Evolutionary conservation across 2,888 invertebrate genomes (phyloP), one percentile per base, ranked within the genome.

Genomic region (Cephus rjabovi): DNA sequence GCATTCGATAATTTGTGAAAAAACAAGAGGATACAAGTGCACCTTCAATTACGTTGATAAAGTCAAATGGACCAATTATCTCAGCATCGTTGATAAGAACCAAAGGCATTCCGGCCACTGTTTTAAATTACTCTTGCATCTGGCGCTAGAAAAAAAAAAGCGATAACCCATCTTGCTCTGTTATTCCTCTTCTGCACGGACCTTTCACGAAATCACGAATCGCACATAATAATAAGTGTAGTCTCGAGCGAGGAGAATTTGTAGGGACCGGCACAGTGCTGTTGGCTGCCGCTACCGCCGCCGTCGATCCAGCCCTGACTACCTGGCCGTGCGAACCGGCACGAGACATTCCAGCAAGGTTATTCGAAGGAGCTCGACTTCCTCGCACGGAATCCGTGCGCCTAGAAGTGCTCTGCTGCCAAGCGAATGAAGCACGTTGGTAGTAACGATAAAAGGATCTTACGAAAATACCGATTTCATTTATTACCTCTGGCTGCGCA

Each of bases 271-370:
- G 23, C 23, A 56, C 23, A 56, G 15, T 23, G 23, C 56, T 56
- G 56, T 23, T 56, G 9, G 56, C 23, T 23, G 56, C 56, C 15
- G 56, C 40, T 1, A 0, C 4, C 40, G 40, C 40, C 40, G 15
- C 15, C 70, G 31, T 23, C 12, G 30, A 30, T 70, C 9, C 33
- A 71, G 71, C 71, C 71, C 71, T 31, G 71, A 71, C 71, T 71
- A 71, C 71, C 71, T 71, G 71, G 12, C 71, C 71, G 31, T 34
- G 71, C 71, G 71, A 71, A 71, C 71, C 71, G 71, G 56, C 23
- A 23, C 71, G 71, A 31, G 71, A 71, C 71, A 71, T 71, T 71
- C 71, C 71, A 71, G 12, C 71, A 71, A 71, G 71, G 71, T 71
- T 33, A 71, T 71, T 31, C 71, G 31, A 71, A 31, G 71, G 34